These are phyloP conservation scores for Cryptoblepharus egeriae DNA, from an alignment of 2,797 vertebrate species.

Conservation along the genomic window DNA sequence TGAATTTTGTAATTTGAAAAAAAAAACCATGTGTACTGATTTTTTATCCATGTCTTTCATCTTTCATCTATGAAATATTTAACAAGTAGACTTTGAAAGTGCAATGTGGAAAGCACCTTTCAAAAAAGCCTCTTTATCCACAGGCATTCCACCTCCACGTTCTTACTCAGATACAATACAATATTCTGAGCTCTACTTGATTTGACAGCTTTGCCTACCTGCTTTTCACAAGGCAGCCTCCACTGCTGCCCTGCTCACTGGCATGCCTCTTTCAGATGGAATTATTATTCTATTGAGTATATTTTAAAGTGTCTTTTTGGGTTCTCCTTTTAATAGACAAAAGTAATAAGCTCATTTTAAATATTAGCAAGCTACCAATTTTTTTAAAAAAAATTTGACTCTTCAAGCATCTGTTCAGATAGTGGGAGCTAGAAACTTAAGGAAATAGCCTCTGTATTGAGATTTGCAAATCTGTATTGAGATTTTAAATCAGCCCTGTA, in stretches of 20 bases:
- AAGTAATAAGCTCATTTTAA: conserved; percentile 5
- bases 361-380: conserved; percentile 9
- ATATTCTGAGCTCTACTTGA: conserved; percentile 71
- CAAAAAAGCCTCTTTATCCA: conserved; percentile 4
- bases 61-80: neutral
- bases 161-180: conserved; percentile 61
- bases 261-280: conserved; percentile 61
- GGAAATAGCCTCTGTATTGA: neutral
- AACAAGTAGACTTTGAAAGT: neutral
- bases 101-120: conserved; percentile 12
- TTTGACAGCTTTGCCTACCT: conserved; percentile 72
- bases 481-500: neutral
- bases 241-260: conserved; percentile 60
- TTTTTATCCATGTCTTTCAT: too few species aligned
- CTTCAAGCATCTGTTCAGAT: neutral
- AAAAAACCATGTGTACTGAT: too few species aligned
- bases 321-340: conserved; percentile 11
- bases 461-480: neutral
- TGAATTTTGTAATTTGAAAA: too few species aligned
- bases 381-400: neutral
- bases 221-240: conserved; percentile 70
- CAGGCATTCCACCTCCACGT: conserved; percentile 13
- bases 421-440: neutral
- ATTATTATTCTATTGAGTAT: neutral
- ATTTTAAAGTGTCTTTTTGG: neutral